A percentile compares a stretch with the other conserved stretches of the same genome.
These are phyloP conservation scores for Rapana venosa DNA, from an alignment of 2,888 invertebrate genomes.

Conservation along the genomic window DNA sequence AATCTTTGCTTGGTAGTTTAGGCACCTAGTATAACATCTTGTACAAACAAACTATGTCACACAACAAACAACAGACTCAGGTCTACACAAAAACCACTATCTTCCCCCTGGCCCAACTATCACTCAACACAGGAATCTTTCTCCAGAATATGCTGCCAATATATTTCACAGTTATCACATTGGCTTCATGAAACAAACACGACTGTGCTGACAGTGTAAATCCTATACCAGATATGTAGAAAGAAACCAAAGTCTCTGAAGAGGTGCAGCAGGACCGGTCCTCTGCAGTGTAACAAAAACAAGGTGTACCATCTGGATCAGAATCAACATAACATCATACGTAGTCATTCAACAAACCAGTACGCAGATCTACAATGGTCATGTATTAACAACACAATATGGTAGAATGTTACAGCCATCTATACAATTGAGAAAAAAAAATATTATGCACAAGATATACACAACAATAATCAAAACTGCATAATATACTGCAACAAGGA, in stretches of 20 bases:
- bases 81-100: not conserved
- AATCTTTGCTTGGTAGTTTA: not conserved
- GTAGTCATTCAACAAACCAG: not conserved
- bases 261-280: not conserved
- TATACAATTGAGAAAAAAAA: not conserved
- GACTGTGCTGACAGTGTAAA: not conserved
- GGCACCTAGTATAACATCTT: not conserved
- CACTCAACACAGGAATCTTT: conserved; percentile 12
- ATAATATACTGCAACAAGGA: not conserved
- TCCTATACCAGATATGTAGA: not conserved
- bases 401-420: not conserved
- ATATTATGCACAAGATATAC: not conserved
- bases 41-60: not conserved
- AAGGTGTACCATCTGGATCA: not conserved
- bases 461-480: not conserved
- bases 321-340: not conserved
- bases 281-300: not conserved
- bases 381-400: not conserved
- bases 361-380: not conserved
- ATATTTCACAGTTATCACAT: not conserved
- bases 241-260: not conserved
- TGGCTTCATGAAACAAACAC: not conserved
- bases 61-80: not conserved
- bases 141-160: conserved; percentile 7
- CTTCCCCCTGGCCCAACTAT: not conserved